phyloP scores from a whole-genome alignment of 2,888 invertebrate genomes.

The Monochamus alternatus region DNA sequence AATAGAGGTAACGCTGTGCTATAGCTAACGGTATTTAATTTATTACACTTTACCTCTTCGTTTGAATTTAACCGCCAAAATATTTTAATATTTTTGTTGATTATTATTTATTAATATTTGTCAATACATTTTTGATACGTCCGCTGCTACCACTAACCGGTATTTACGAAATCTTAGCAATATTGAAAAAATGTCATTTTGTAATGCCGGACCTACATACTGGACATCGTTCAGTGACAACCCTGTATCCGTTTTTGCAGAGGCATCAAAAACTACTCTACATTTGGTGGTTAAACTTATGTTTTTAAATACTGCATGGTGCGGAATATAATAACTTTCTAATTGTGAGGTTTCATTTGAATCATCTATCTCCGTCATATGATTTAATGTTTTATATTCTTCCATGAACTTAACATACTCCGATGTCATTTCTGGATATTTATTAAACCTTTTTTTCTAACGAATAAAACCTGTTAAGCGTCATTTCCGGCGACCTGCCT shows the following conservation, averaged over 20 bases:
- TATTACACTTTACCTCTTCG: slow-evolving; percentile 23
- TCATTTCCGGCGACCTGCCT: background rate
- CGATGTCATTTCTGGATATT: background rate
- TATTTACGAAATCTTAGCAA: slow-evolving; percentile 55
- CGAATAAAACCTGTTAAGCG: background rate
- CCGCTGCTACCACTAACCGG: slow-evolving; percentile 54
- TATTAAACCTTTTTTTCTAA: background rate
- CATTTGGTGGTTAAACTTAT: slow-evolving; percentile 32
- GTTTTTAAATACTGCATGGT: slow-evolving; percentile 33
- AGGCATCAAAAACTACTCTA: slow-evolving; percentile 34
- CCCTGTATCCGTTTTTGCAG: slow-evolving; percentile 15
- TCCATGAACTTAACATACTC: background rate
- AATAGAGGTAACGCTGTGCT: slow-evolving; percentile 30
- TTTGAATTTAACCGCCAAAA: slow-evolving; percentile 55
- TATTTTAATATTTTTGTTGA: slow-evolving; percentile 59
- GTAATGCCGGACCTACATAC: slow-evolving; percentile 18
- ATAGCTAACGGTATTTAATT: slow-evolving; percentile 38
- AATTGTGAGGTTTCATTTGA: background rate
- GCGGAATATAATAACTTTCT: slow-evolving; percentile 1
- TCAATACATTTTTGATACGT: slow-evolving; percentile 61
- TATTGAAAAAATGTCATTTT: slow-evolving; percentile 53
- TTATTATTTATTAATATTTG: slow-evolving; percentile 53
- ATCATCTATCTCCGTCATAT: slow-evolving; percentile 1
- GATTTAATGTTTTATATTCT: slow-evolving; percentile 1
- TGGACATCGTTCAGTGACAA: slow-evolving; percentile 25